Evolutionary conservation across 2,113 vertebrate species (phyloP).

Genomic region (Tautogolabrus adspersus): DNA sequence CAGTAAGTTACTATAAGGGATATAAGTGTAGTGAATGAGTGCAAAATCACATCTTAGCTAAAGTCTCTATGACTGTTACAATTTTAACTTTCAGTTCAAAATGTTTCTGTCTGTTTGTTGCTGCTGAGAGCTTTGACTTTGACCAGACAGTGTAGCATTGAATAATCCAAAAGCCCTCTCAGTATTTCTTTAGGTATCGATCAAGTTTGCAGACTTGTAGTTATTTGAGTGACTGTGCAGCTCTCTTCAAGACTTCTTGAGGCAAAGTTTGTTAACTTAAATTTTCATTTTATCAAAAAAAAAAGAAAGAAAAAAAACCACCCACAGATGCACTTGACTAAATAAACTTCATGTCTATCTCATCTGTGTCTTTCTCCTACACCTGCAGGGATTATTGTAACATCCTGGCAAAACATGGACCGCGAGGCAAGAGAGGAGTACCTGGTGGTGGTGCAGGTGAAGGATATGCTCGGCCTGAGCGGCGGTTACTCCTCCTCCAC

Average conservation of each 20-base stretch:
- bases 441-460: conserved; percentile 92
- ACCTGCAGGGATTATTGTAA: conserved; percentile 89
- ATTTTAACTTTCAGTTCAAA: not conserved
- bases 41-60: not conserved
- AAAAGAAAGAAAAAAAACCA: not conserved
- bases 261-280: conserved; percentile 44
- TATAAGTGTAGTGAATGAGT: not conserved
- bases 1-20: no score
- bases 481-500: conserved; percentile 89
- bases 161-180: conserved; percentile 34
- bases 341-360: conserved; percentile 13
- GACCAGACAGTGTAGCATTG: not conserved
- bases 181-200: conserved; percentile 28
- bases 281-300: not conserved
- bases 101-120: conserved; percentile 15
- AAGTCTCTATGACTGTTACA: not conserved
- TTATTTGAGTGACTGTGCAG: not conserved
- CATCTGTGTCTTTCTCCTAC: not conserved
- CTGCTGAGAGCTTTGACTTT: conserved; percentile 10
- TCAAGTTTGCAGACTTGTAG: conserved; percentile 25
- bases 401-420: conserved; percentile 89
- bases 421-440: conserved; percentile 91
- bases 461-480: conserved; percentile 91
- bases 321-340: conserved; percentile 25
- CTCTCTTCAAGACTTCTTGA: not conserved